Conservation (phyloP, 1,140 invertebrate genomes). For the Pomacea maculata region DNA sequence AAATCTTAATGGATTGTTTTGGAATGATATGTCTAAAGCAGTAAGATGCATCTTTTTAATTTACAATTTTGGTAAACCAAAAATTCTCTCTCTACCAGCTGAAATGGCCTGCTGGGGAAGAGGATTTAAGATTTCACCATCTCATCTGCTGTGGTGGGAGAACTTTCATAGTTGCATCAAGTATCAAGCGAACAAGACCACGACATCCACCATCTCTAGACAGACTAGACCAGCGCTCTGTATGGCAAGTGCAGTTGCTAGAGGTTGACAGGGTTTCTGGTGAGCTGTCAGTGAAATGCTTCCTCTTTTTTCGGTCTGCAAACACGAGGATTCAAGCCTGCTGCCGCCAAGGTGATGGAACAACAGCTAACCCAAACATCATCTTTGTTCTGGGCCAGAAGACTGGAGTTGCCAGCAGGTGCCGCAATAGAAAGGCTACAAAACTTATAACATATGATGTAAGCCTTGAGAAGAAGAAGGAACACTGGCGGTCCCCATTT, state of each 20-base stretch:
- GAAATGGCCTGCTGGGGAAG: conserved; percentile 24
- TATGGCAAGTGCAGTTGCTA: conserved; percentile 10
- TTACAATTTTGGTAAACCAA: too few species aligned
- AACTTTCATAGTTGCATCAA: conserved; percentile 38
- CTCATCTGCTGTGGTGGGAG: conserved; percentile 35
- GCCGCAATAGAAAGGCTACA: conserved; percentile 13
- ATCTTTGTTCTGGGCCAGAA: conserved; percentile 49
- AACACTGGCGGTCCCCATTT: conserved; percentile 33
- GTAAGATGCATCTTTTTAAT: too few species aligned
- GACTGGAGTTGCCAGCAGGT: conserved; percentile 23
- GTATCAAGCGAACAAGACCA: conserved; percentile 13
- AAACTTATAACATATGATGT: conserved; percentile 34
- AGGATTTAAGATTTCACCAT: conserved; percentile 33
- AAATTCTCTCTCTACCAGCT: too few species aligned
- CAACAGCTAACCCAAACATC: conserved; percentile 26
- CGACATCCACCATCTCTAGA: background rate
- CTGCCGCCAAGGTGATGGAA: background rate
- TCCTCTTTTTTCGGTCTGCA: conserved; percentile 38
- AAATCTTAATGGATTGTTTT: too few species aligned
- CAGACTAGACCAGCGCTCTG: background rate
- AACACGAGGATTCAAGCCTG: conserved; percentile 34
- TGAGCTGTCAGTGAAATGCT: conserved; percentile 30
- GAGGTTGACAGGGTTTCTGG: background rate
- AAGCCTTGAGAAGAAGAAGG: conserved; percentile 20
- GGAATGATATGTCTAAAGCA: too few species aligned